Evolutionary conservation across 2,113 vertebrate genomes (phyloP).

Genomic region (Cochlearius cochlearius): DNA sequence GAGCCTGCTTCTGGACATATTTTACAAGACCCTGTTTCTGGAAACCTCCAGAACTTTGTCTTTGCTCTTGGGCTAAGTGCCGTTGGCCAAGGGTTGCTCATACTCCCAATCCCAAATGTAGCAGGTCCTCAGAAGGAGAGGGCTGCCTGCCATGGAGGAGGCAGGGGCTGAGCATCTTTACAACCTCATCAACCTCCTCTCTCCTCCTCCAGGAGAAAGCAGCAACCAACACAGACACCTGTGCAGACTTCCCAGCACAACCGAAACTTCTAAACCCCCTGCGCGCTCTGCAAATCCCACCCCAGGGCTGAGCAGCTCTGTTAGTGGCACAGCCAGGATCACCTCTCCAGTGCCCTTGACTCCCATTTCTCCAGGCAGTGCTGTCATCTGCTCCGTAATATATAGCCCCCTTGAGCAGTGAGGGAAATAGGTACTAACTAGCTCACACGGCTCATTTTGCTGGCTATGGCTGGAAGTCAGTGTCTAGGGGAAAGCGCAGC

Average conservation of each 20-base stretch:
- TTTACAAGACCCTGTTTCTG: background rate
- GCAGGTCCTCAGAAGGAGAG: background rate
- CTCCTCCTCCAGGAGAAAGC: background rate
- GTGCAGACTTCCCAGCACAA: background rate
- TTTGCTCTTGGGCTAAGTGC: background rate
- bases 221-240: background rate
- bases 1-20: background rate
- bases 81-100: background rate
- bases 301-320: background rate
- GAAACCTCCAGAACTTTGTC: background rate
- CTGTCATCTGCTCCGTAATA: background rate
- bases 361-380: background rate
- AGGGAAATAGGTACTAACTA: background rate
- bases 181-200: background rate
- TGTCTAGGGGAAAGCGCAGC: background rate
- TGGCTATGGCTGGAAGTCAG: background rate
- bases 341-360: background rate
- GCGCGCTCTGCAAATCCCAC: rapidly evolving
- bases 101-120: background rate
- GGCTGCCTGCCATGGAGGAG: background rate
- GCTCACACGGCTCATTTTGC: background rate
- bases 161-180: background rate
- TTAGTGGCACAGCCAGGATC: background rate
- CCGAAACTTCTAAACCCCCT: background rate
- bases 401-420: background rate